Evolutionary conservation across 2,888 invertebrate species (phyloP).

Genomic region (Brenthis daphne): DNA sequence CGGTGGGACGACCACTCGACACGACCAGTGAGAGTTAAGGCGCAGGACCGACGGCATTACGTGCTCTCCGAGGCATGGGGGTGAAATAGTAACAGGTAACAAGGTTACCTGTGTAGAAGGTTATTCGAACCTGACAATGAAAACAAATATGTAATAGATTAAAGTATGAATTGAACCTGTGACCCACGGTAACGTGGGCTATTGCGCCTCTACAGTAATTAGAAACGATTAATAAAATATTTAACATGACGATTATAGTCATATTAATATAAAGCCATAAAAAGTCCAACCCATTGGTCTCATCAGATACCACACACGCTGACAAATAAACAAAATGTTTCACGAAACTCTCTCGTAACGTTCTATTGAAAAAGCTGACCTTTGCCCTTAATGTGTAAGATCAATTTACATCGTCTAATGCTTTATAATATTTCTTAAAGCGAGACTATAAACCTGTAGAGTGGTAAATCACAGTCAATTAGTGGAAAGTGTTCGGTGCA

Average conservation of each 20-base stretch:
- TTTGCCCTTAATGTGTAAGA: slow-evolving; percentile 29
- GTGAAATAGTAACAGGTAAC: too few species aligned
- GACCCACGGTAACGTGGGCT: background rate
- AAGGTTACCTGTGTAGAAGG: too few species aligned
- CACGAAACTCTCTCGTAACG: background rate
- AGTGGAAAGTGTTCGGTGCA: slow-evolving; percentile 51
- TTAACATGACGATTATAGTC: slow-evolving; percentile 14
- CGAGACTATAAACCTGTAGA: slow-evolving; percentile 57
- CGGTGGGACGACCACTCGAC: too few species aligned
- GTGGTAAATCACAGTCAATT: slow-evolving; percentile 74
- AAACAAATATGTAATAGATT: too few species aligned
- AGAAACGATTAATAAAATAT: slow-evolving; percentile 12
- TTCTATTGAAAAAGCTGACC: slow-evolving; percentile 14
- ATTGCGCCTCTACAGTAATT: background rate
- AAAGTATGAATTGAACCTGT: background rate
- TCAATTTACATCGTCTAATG: slow-evolving; percentile 37
- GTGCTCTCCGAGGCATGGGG: too few species aligned
- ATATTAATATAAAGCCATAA: slow-evolving; percentile 26
- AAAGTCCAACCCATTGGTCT: slow-evolving; percentile 41
- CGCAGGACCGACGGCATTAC: too few species aligned
- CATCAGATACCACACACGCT: slow-evolving; percentile 51
- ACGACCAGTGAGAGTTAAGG: too few species aligned
- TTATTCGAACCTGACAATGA: too few species aligned
- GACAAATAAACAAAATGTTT: slow-evolving; percentile 46
- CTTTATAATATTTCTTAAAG: slow-evolving; percentile 35